Evolutionary conservation across 2,113 vertebrate species (phyloP).

Genomic region (Lycocorax pyrrhopterus): DNA sequence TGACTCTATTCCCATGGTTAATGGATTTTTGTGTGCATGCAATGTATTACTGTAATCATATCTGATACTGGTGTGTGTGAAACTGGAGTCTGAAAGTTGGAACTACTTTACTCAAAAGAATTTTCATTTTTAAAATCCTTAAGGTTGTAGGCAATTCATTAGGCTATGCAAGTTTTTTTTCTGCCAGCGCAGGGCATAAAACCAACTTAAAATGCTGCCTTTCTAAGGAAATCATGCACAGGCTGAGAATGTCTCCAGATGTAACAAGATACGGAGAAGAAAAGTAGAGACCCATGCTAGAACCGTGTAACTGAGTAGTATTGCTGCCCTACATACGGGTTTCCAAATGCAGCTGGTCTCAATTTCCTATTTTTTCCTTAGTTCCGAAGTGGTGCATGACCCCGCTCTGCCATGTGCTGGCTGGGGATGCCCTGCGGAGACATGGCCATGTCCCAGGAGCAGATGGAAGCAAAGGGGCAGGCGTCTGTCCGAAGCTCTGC

Average conservation of each 20-base stretch:
- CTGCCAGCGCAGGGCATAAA: neutral
- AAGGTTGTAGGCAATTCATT: neutral
- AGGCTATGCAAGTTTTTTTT: neutral
- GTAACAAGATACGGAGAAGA: neutral
- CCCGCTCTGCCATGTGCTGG: fast-evolving
- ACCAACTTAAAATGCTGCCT: neutral
- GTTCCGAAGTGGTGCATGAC: fast-evolving
- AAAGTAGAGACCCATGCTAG: neutral
- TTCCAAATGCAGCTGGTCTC: neutral
- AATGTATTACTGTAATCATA: neutral
- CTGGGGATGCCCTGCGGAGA: fast-evolving
- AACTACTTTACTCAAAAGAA: neutral
- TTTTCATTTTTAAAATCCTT: neutral
- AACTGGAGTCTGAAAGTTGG: neutral
- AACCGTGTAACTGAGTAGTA: neutral
- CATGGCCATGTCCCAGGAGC: fast-evolving
- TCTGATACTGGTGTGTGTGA: neutral
- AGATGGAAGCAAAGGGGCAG: neutral
- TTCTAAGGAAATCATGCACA: neutral
- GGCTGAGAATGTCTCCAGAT: neutral
- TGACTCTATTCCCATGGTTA: neutral
- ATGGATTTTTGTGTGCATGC: neutral
- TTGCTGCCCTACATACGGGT: neutral
- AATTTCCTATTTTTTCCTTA: neutral
- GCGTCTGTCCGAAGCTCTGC: neutral